A percentile compares a stretch with the other conserved stretches of the same genome.
Evolutionary conservation across 2,797 vertebrate genomes (phyloP).

Genomic region (Psittacula echo): DNA sequence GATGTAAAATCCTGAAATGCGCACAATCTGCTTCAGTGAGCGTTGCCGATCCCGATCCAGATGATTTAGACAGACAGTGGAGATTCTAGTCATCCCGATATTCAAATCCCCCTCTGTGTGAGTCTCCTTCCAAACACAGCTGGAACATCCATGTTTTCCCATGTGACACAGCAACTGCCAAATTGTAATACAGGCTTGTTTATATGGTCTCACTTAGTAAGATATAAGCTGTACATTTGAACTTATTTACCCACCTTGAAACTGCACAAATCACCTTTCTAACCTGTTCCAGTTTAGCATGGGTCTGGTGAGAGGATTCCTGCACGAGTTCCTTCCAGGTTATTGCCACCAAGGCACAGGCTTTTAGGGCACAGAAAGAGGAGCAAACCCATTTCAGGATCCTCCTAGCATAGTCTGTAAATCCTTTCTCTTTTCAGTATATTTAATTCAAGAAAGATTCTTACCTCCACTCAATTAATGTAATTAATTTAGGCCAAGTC

Average conservation of each 20-base stretch:
- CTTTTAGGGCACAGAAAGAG: not conserved
- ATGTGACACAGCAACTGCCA: not conserved
- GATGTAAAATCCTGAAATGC: slow-evolving; percentile 32
- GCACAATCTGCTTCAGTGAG: not conserved
- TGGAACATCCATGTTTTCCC: not conserved
- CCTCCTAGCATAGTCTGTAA: not conserved
- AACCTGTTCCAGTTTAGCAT: not conserved
- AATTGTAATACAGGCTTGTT: not conserved
- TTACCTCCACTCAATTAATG: not conserved
- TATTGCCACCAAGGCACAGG: fast-evolving
- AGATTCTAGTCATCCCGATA: not conserved
- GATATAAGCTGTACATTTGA: not conserved
- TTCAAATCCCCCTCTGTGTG: not conserved
- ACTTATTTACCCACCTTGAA: not conserved
- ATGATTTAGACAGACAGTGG: not conserved
- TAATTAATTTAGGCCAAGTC: not conserved
- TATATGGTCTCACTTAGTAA: not conserved
- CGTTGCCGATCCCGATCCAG: not conserved
- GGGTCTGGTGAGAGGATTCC: not conserved
- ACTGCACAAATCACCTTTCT: not conserved
- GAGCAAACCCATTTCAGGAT: not conserved
- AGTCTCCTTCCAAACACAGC: not conserved
- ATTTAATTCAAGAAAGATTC: not conserved
- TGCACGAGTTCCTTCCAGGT: fast-evolving
- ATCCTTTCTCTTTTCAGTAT: not conserved